These are phyloP conservation scores for Xiphophorus hellerii DNA, from an alignment of 2,113 vertebrate genomes.

Conservation along the genomic window DNA sequence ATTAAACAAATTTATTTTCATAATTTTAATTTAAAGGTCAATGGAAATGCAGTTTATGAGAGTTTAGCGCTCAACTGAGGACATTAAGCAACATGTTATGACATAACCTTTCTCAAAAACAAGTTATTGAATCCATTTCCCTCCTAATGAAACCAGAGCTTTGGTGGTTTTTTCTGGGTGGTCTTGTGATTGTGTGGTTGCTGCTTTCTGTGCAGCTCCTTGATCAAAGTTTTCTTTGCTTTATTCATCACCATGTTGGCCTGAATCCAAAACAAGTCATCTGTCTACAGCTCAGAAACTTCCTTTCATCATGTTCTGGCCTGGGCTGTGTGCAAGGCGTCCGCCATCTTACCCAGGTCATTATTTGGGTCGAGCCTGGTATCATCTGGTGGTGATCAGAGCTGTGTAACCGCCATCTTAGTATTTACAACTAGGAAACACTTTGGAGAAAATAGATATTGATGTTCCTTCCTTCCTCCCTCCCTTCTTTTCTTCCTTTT, in stretches of 20 bases:
- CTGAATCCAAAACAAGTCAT: slow-evolving; percentile 7
- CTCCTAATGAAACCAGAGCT: background rate
- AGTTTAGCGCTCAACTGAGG: background rate
- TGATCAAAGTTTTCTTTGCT: background rate
- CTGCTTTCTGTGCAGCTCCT: background rate
- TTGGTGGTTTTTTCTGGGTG: background rate
- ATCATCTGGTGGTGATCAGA: too few relatives aligned
- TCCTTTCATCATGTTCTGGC: background rate
- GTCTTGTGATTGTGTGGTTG: background rate
- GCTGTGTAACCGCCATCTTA: background rate
- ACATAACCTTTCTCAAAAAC: background rate
- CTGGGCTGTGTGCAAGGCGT: background rate
- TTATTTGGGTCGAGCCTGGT: background rate
- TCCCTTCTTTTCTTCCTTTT: too few relatives aligned
- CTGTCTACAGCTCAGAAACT: background rate
- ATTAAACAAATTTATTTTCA: too few relatives aligned
- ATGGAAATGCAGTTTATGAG: too few relatives aligned
- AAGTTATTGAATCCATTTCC: background rate
- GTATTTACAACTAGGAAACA: background rate
- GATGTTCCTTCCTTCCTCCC: too few relatives aligned
- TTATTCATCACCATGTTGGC: slow-evolving; percentile 16
- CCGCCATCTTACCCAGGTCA: background rate
- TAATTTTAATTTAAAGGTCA: too few relatives aligned
- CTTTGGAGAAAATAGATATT: background rate
- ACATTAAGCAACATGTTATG: background rate